phyloP scores from a whole-genome alignment of 2,113 vertebrate species.

The Pachyramphus minor region DNA sequence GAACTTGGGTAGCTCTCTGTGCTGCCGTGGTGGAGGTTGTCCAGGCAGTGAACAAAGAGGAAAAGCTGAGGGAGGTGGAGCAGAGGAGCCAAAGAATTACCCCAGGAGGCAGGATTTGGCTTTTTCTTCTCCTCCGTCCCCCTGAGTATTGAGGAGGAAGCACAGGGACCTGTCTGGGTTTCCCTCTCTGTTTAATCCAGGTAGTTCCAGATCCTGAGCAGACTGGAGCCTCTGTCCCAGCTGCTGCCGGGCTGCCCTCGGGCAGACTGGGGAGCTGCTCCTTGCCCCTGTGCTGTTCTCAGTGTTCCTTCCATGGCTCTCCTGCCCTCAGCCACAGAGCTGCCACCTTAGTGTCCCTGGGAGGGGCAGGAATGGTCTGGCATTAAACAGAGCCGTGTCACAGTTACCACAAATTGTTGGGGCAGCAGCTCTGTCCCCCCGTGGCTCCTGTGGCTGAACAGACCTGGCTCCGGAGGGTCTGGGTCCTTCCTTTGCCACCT shows the following conservation, averaged over 20 bases:
- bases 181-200: neutral
- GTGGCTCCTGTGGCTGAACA: neutral
- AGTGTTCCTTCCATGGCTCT: neutral
- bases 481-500: rapidly evolving
- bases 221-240: neutral
- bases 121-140: neutral
- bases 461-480: neutral
- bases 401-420: rapidly evolving
- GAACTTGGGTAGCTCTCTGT: rapidly evolving
- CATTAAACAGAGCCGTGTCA: neutral
- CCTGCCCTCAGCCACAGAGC: neutral
- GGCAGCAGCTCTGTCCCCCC: neutral
- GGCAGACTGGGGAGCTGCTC: neutral
- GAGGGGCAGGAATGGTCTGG: neutral
- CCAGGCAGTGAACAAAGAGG: neutral
- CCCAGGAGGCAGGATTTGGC: neutral
- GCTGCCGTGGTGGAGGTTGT: neutral
- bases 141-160: neutral
- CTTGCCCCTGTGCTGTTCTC: neutral
- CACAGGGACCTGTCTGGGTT: neutral
- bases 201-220: neutral
- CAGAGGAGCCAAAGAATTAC: neutral
- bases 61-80: neutral
- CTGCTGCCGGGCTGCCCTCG: neutral
- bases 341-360: neutral